Conservation (phyloP, 2,888 invertebrate genomes). For the Phyllotreta cruciferae region DNA sequence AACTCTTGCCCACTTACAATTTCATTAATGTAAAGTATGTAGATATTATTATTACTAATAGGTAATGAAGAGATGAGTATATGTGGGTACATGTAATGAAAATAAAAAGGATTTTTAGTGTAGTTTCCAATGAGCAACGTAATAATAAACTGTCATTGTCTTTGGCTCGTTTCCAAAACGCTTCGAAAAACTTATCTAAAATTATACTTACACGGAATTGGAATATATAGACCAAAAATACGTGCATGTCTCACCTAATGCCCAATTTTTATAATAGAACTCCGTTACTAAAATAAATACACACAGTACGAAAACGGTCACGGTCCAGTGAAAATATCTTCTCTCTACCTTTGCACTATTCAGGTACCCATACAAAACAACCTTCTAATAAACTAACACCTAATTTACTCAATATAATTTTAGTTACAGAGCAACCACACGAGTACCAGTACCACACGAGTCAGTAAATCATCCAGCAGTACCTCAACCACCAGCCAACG, state of each 20-base stretch:
- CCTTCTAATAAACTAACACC: too few species aligned
- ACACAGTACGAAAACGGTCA: too few species aligned
- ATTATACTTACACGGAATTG: conserved; percentile 43
- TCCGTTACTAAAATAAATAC: too few species aligned
- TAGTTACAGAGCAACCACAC: conserved; percentile 64
- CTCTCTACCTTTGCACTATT: too few species aligned
- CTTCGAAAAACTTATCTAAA: conserved; percentile 34
- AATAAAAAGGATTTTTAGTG: too few species aligned
- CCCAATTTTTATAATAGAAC: conserved; percentile 15
- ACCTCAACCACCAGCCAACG: conserved; percentile 53
- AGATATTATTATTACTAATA: too few species aligned
- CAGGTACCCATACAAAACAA: too few species aligned
- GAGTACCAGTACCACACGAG: conserved; percentile 66
- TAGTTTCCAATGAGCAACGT: conserved; percentile 20
- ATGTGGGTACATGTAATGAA: too few species aligned
- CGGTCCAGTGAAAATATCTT: too few species aligned
- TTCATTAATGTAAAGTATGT: too few species aligned
- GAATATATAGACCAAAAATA: conserved; percentile 46
- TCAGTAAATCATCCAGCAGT: conserved; percentile 65
- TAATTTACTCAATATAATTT: neutral
- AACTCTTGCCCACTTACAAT: too few species aligned
- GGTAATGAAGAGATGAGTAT: too few species aligned
- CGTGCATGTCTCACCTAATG: conserved; percentile 42
- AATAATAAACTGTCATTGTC: neutral
- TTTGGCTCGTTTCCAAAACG: conserved; percentile 39